Conservation (phyloP, 1,140 invertebrate genomes). For the Pseudachorutes palmiensis region DNA sequence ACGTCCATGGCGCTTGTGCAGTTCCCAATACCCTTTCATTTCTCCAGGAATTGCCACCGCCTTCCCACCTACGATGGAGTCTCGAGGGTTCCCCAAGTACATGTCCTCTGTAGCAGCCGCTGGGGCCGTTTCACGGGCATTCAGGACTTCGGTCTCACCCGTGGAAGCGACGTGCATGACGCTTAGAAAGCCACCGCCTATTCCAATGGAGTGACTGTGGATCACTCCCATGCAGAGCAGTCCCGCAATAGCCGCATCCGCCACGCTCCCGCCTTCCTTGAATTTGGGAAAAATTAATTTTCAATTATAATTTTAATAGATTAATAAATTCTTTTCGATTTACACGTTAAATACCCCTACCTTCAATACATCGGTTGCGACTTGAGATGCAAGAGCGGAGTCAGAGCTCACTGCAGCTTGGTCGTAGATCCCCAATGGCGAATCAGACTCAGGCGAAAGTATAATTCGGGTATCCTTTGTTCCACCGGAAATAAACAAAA, state of each 20-base stretch:
- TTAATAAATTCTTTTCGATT: too few species aligned
- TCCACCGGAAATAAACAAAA: too few species aligned
- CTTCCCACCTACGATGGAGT: constrained; percentile 48
- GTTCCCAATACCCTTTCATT: constrained; percentile 74
- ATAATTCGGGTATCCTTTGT: too few species aligned
- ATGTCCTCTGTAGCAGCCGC: constrained; percentile 55
- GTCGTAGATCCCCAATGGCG: too few species aligned
- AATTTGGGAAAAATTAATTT: too few species aligned
- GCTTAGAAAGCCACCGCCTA: constrained; percentile 81
- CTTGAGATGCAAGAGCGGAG: constrained; percentile 39
- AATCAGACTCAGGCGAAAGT: too few species aligned
- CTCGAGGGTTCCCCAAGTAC: constrained; percentile 52
- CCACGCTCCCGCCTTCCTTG: constrained; percentile 77
- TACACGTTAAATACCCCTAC: too few species aligned
- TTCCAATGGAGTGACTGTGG: constrained; percentile 74
- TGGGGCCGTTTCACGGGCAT: constrained; percentile 75
- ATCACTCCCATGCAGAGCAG: constrained; percentile 78
- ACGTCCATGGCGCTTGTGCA: constrained; percentile 51
- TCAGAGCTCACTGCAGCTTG: constrained; percentile 41
- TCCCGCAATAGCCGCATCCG: constrained; percentile 75
- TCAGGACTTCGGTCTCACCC: constrained; percentile 45
- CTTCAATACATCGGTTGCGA: constrained; percentile 40
- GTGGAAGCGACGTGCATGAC: constrained; percentile 56
- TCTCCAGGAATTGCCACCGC: constrained; percentile 84
- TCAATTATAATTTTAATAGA: too few species aligned